Percentiles rank a stretch among this genome's conserved stretches.
phyloP scores from a whole-genome alignment of 2,797 vertebrate species.

The Craterocephalus amniculus region DNA sequence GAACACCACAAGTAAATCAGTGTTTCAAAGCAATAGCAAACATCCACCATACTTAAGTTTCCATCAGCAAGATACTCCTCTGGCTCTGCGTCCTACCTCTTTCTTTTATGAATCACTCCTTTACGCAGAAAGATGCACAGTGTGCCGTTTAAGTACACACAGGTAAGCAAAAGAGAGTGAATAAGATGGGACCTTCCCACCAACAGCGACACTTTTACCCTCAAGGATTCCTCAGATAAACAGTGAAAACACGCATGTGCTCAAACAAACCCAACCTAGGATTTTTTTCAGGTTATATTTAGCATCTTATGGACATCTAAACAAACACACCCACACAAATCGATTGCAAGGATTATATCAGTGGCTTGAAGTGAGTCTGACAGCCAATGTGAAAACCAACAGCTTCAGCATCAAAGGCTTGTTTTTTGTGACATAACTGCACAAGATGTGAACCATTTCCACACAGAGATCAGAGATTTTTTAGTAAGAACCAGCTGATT shows the following conservation, averaged over 20 bases:
- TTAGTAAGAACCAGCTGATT: neutral
- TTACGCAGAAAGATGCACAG: slow-evolving; percentile 17
- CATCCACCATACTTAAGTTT: neutral
- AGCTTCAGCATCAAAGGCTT: slow-evolving; percentile 18
- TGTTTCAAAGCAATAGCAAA: slow-evolving; percentile 7
- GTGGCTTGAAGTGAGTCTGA: slow-evolving; percentile 56
- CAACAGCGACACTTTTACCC: slow-evolving; percentile 46
- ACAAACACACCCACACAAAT: slow-evolving; percentile 12
- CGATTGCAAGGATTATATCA: slow-evolving; percentile 14
- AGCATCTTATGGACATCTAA: slow-evolving; percentile 20
- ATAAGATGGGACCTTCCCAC: slow-evolving; percentile 62
- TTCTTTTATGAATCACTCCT: slow-evolving; percentile 22
- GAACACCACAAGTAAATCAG: slow-evolving; percentile 9
- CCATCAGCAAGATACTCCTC: neutral
- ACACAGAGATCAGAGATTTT: neutral
- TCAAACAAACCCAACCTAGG: slow-evolving; percentile 35
- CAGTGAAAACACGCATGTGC: slow-evolving; percentile 58
- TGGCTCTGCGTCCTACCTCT: slow-evolving; percentile 14
- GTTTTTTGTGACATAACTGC: neutral
- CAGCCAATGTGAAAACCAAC: slow-evolving; percentile 17
- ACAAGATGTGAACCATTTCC: neutral
- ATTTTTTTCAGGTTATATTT: slow-evolving; percentile 18
- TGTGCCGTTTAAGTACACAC: slow-evolving; percentile 5
- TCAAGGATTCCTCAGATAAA: slow-evolving; percentile 47
- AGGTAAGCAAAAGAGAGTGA: slow-evolving; percentile 38